A percentile compares a stretch with the other conserved stretches of the same genome.
These are phyloP conservation scores for Phyllostomus hastatus DNA, from an alignment of 2,113 vertebrate genomes.

Conservation along the genomic window DNA sequence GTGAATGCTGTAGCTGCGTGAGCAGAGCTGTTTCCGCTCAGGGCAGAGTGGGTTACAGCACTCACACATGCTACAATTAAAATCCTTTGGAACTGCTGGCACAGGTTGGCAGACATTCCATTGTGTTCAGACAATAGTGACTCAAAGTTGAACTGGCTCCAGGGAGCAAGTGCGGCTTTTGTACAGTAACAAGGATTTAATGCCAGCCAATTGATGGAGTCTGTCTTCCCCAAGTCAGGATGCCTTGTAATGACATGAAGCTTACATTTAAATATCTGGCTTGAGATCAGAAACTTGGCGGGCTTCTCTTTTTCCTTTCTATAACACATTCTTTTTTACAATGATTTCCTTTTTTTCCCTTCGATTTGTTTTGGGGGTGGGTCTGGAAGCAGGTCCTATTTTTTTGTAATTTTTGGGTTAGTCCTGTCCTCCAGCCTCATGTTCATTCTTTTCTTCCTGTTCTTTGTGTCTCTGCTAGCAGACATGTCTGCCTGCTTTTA, in stretches of 20 bases:
- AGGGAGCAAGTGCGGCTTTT: constrained; percentile 76
- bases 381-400: background rate
- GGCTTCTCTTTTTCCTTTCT: constrained; percentile 50
- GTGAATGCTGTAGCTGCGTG: background rate
- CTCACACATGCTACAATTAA: background rate
- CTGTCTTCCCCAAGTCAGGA: constrained; percentile 63
- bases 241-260: constrained; percentile 69
- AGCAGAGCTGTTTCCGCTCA: background rate
- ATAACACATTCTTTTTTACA: background rate
- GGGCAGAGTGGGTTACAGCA: background rate
- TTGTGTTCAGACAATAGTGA: constrained; percentile 79
- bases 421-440: background rate
- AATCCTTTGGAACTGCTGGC: constrained; percentile 70
- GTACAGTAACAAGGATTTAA: constrained; percentile 72
- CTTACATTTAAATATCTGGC: constrained; percentile 76
- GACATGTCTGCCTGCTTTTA: rapidly evolving
- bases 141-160: constrained; percentile 79
- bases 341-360: background rate
- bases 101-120: constrained; percentile 75
- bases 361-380: background rate
- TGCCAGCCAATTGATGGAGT: constrained; percentile 71
- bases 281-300: background rate
- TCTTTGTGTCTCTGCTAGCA: background rate
- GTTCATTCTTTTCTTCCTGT: background rate
- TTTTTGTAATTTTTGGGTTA: background rate